Evolutionary conservation across 2,113 vertebrate genomes (phyloP), one percentile per base, ranked within the genome.

Genomic region (Heterocephalus glaber): DNA sequence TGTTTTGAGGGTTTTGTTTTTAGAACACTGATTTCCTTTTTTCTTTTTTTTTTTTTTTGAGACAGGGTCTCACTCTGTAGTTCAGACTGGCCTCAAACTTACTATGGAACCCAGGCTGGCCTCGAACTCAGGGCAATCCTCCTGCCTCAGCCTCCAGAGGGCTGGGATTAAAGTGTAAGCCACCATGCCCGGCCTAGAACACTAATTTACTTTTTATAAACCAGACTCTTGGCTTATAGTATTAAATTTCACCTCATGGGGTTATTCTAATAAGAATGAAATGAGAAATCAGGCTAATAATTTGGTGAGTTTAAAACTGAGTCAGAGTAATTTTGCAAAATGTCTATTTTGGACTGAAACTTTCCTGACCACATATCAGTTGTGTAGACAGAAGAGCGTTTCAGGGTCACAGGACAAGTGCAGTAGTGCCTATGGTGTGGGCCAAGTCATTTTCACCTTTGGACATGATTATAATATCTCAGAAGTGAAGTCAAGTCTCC

Each of bases 121-220:
- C 47, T 49, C 9, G 47, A 49, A 49, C 47, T 49, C 47, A 49
- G 5, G 47, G 47, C 47, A 49, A 9, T 49, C 47, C 47, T 49
- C 47, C 47, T 49, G 47, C 47, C 47, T 49, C 47, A 49, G 47
- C 47, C 47, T 49, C 47, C 47, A 5, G 47, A 49, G 47, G 5
- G 47, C 47, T 49, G 47, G 9, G 47, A 49, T 49, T 49, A 49
- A 49, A 49, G 47, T 9, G 47, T 49, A 9, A 5, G 9, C 47
- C 47, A 49, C 47, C 47, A 49, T 49, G 47, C 47, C 47, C 9
- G 47, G 47, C 9, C 47, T 76, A 90, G 96, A 94, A 97, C 86
- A 96, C 86, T 92, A 96, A 95, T 61, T 91, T 92, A 60, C 90
- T 92, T 94, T 94, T 96, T 94, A 84, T 49, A 95, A 97, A 74